A percentile compares a stretch with the other conserved stretches of the same genome.
Conservation (phyloP, 1,140 invertebrate species). For the Delia radicum region DNA sequence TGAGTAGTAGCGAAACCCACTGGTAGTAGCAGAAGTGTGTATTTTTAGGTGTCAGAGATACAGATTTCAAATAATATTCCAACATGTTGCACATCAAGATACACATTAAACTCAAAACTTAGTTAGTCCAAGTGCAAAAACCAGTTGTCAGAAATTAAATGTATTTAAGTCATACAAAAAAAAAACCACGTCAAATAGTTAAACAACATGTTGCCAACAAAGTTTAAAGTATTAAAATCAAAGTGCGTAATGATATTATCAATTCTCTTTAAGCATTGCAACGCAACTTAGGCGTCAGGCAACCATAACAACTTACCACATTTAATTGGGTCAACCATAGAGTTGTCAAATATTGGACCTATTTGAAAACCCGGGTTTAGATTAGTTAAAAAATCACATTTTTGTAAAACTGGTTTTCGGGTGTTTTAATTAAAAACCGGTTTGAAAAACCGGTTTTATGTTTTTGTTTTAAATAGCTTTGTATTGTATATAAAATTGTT, state of each 20-base stretch:
- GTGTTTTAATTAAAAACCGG: too few relatives aligned
- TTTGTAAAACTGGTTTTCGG: too few relatives aligned
- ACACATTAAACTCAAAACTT: background rate
- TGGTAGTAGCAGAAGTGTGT: too few relatives aligned
- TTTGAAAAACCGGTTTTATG: too few relatives aligned
- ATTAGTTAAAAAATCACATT: too few relatives aligned
- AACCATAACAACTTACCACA: background rate
- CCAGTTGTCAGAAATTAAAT: background rate
- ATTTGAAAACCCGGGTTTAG: too few relatives aligned
- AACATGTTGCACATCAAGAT: background rate
- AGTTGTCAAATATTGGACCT: too few relatives aligned
- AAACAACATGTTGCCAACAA: background rate
- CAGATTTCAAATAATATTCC: background rate
- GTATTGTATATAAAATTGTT: too few relatives aligned
- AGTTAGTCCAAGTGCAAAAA: background rate
- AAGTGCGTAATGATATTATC: background rate
- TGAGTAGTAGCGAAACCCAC: too few relatives aligned
- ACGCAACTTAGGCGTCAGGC: background rate
- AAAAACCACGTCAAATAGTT: background rate
- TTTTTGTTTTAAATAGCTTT: too few relatives aligned
- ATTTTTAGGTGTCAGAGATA: background rate
- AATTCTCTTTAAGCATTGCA: background rate
- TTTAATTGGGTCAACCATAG: background rate
- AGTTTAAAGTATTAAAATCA: constrained; percentile 5
- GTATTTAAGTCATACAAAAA: background rate